Base-by-base conservation (phyloP, 2,797 vertebrate species). In the Crenuchus spilurus region DNA sequence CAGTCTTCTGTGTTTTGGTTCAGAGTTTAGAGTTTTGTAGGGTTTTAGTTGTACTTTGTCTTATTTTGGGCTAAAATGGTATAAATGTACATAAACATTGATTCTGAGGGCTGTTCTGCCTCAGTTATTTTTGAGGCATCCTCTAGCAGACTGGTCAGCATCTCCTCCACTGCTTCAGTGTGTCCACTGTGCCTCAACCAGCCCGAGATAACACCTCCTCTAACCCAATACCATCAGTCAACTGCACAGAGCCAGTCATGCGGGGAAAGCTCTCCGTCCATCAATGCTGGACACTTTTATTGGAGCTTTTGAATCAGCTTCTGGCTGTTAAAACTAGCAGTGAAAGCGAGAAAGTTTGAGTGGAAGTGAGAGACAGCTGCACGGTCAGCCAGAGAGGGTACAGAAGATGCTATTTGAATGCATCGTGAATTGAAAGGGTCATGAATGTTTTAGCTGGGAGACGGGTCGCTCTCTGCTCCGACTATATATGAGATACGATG, bases 211-310 rank as follows among this genome's bases (percentile, higher is more conserved):
- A 18, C 16, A 3, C 46, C 46, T 46, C 44, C n/a, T 46, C 7
- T 7, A n/a, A 46, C 44, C 44, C 46, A 20, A 6, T 22, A 48
- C 18, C 46, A 48, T 48, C 46, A 48, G 46, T 48, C 46, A 48
- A 9, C 7, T 22, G 6, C 46, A 22, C 6, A 8, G 22, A 18
- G 46, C 46, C 46, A 22, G 6, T 48, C 18, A 48, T 48, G 46
- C 46, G 7, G 46, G 22, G 46, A 48, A 48, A 18, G 14, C 6
- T 42, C 14, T 54, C 54, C 8, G 2, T 35, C 54, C 9, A 2
- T 57, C 54, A 57, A 10, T 18, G 30, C 30, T 33, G 54, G 52
- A 57, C 54, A 33, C 31, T 57, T 33, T 33, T 57, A 33, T 33
- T 57, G 30, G 6, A 2, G 7, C 30, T 18, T 1, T 33, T 10